Base-by-base conservation (phyloP, 2,113 vertebrate species). In the Halichoeres trimaculatus region DNA sequence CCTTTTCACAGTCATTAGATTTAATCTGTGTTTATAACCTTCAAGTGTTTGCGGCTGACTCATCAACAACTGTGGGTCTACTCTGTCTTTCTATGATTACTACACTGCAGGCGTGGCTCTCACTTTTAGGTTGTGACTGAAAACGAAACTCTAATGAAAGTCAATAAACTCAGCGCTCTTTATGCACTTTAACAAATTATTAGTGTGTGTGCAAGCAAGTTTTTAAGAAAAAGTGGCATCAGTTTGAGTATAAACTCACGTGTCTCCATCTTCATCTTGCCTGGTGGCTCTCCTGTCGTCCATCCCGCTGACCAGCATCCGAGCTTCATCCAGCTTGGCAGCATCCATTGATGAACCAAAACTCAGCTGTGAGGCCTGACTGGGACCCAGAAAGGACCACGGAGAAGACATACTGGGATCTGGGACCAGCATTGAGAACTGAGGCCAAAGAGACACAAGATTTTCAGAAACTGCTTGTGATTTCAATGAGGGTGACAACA, bases 181-280 rank as follows among this genome's bases (percentile, higher is more conserved):
- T 17, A 22, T n/a, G 7, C 47, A 48, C 68, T 14, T 16, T 24
- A 14, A 47, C 9, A 57, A 14, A 43, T 8, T 14, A 45, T 17
- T 45, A 19, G 17, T 16, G 40, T 41, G 3, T 8, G 34, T 70
- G 50, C 38, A 40, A n/a, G 1, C 1, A 10, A 68, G 19, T 17
- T 3, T 9, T n/a, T 7, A 23, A 26, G 17, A 60, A 51, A 50
- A 24, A 26, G 1, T 8, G 26, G 41, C 11, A 5, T 30, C 16
- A 11, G 48, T 63, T 16, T 45, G 24, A 54, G 17, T 30, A 6
- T 30, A 16, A 19, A 61, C 17, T 89, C 70, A 91, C 88, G 95
- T 97, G 92, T 97, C 96, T 69, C 96, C 96, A 1, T 97, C 96
- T 52, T 97, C 96, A 38, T 97, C 96, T 72, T 95, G 95, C 35